Evolutionary conservation across 92 coral and sea anemone genomes (phyloP).

Genomic region (Muricea muricata): DNA sequence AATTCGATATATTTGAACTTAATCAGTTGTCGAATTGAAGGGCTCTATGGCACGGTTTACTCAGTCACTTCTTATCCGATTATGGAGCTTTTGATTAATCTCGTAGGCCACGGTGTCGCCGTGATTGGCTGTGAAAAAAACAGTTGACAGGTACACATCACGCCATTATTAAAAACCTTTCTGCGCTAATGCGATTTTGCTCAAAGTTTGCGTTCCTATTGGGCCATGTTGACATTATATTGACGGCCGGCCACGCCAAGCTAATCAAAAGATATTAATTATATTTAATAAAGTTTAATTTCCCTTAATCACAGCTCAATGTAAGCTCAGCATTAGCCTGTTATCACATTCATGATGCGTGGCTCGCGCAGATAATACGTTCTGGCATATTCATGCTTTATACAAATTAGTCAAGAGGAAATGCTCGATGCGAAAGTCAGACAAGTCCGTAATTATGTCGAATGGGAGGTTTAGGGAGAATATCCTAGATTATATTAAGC

Average conservation of each 20-base stretch:
- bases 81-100: constrained; percentile 78
- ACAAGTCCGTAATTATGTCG: constrained; percentile 9
- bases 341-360: constrained; percentile 35
- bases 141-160: constrained; percentile 75
- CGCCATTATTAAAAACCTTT: constrained; percentile 78
- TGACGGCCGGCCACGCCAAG: constrained; percentile 62
- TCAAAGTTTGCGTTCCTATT: constrained; percentile 48
- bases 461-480: not conserved
- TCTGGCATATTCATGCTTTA: not conserved
- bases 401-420: not conserved
- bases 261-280: constrained; percentile 77
- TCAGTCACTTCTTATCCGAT: constrained; percentile 86
- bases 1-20: not conserved
- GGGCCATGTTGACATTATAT: constrained; percentile 56
- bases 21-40: constrained; percentile 15
- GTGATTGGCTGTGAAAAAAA: constrained; percentile 75
- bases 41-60: constrained; percentile 25
- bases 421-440: not conserved
- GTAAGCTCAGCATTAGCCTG: constrained; percentile 18
- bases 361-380: not conserved
- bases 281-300: constrained; percentile 53
- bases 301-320: constrained; percentile 41
- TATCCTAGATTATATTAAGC: not conserved
- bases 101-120: constrained; percentile 59
- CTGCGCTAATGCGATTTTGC: constrained; percentile 62